Conservation (phyloP, 2,797 vertebrate genomes). For the Enteromius paludinosus region DNA sequence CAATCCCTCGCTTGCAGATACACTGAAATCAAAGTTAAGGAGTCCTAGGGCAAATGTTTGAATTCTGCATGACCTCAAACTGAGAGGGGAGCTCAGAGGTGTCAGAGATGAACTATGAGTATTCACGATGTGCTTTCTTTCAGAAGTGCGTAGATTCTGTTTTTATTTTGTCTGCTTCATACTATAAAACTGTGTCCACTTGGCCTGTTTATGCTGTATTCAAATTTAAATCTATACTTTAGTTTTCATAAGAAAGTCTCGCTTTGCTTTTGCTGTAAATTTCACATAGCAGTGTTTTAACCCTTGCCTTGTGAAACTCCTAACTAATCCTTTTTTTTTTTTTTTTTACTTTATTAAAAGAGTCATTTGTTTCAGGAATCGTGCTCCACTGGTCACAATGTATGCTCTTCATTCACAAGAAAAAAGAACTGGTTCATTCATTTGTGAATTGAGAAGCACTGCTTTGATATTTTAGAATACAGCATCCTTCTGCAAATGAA, state of each 20-base stretch:
- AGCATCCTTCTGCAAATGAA: neutral
- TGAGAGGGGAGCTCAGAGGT: slow-evolving; percentile 12
- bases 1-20: slow-evolving; percentile 30
- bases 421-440: neutral
- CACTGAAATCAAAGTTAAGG: neutral
- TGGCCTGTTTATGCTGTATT: neutral
- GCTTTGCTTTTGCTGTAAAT: too few relatives aligned
- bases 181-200: neutral
- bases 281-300: too few relatives aligned
- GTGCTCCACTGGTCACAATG: neutral
- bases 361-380: neutral
- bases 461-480: too few relatives aligned
- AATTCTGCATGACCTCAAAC: slow-evolving; percentile 47
- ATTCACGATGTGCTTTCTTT: slow-evolving; percentile 24
- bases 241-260: too few relatives aligned
- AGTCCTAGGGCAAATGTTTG: slow-evolving; percentile 16
- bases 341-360: neutral
- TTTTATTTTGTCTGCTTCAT: slow-evolving; percentile 19
- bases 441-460: neutral
- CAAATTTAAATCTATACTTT: neutral
- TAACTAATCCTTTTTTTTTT: too few relatives aligned
- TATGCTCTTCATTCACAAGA: neutral
- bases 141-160: neutral
- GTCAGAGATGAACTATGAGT: slow-evolving; percentile 24
- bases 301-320: too few relatives aligned